These are phyloP conservation scores for Poliocrania exsul DNA, from an alignment of 2,797 vertebrate species.

Conservation along the genomic window DNA sequence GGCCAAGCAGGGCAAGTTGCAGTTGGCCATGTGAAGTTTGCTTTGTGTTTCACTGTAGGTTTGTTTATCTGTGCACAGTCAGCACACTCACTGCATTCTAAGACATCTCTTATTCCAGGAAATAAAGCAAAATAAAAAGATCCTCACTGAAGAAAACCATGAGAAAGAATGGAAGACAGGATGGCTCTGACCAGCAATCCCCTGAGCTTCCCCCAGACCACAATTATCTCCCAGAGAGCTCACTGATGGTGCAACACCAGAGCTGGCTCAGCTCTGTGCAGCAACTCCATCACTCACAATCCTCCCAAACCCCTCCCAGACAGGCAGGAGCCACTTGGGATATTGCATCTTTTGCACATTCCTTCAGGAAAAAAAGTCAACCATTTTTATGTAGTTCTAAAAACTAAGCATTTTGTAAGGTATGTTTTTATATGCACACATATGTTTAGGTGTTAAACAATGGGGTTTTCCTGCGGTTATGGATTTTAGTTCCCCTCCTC, in stretches of 20 bases:
- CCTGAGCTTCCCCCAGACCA: background rate
- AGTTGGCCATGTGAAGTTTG: background rate
- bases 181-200: background rate
- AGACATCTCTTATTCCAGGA: background rate
- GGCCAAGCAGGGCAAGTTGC: background rate
- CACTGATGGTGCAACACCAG: background rate
- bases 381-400: background rate
- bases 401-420: background rate
- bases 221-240: background rate
- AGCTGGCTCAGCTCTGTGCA: background rate
- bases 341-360: background rate
- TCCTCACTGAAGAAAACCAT: background rate
- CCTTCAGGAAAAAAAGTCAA: background rate
- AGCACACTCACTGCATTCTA: background rate
- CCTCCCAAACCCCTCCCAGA: background rate
- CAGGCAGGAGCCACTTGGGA: slow-evolving; percentile 2
- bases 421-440: background rate
- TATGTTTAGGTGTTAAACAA: background rate
- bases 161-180: slow-evolving; percentile 16
- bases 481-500: background rate
- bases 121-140: background rate
- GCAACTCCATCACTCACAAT: background rate
- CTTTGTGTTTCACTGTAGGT: background rate
- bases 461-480: background rate
- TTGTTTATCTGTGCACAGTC: background rate